phyloP scores from a whole-genome alignment of 2,797 vertebrate genomes.

The Pseudochaenichthys georgianus region DNA sequence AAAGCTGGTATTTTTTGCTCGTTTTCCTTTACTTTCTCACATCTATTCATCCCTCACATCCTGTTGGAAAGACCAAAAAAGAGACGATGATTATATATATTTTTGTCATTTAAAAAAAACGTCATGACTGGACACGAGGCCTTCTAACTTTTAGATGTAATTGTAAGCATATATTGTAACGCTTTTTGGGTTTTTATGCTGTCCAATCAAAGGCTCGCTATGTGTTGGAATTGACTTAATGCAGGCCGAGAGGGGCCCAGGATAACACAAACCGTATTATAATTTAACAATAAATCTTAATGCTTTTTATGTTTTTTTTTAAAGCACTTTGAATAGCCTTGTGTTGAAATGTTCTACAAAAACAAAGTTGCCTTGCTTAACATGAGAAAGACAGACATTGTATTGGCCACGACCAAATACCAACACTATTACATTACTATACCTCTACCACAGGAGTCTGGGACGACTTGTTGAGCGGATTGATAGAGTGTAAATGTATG shows the following conservation, averaged over 20 bases:
- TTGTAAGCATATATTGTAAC: neutral
- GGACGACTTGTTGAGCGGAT: neutral
- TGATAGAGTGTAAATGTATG: neutral
- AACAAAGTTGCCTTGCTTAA: too few relatives aligned
- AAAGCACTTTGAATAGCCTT: too few relatives aligned
- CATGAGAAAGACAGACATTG: neutral
- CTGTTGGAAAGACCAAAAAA: slow-evolving; percentile 77
- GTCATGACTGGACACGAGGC: neutral
- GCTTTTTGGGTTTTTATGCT: too few relatives aligned
- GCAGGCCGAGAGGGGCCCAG: slow-evolving; percentile 19
- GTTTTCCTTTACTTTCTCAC: slow-evolving; percentile 11
- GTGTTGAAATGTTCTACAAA: too few relatives aligned
- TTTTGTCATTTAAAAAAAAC: neutral
- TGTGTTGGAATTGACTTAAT: slow-evolving; percentile 70
- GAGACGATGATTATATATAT: neutral
- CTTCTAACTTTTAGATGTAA: neutral
- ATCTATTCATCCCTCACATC: slow-evolving; percentile 79
- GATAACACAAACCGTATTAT: slow-evolving; percentile 5
- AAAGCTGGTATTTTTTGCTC: slow-evolving; percentile 58
- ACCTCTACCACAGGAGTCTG: neutral
- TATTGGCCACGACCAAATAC: neutral
- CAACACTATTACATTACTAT: neutral
- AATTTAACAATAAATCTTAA: neutral
- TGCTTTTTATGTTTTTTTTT: too few relatives aligned
- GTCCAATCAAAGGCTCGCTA: slow-evolving; percentile 59